Base-by-base conservation (phyloP, 2,113 vertebrate genomes). In the Balaeniceps rex region DNA sequence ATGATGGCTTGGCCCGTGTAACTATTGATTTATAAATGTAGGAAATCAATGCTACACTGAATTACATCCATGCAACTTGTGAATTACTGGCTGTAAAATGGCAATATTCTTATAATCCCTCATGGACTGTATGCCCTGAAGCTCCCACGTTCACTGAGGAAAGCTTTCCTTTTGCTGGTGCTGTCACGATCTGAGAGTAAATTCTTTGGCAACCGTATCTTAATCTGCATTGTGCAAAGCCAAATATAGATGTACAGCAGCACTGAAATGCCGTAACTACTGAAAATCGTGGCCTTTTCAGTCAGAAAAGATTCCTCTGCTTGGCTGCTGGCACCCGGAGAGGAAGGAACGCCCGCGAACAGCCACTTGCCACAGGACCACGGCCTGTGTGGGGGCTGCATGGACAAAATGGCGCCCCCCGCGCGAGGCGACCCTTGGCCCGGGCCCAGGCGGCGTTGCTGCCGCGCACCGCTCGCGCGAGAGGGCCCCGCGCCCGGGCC, bases 321-420 rank as follows among this genome's bases (percentile, higher is more conserved):
- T 4, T 2, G 16, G 15, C 38, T 3, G 40, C 47, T 2, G 9
- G 16, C 29, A 8, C 26, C 22, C 1, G 1, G 9, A 5, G 6
- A 1, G 11, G 6, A 7, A 6, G 3, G 7, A 7, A 7, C 19
- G 6, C 11, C 34, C 9, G 5, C 10, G 1, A 3, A 7, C 7
- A 5, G 9, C 68, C 58, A 2, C 25, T 2, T 1, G 4, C 64
- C 52, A 4, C 44, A 7, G 10, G 2, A 4, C 8, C 11, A 8
- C 34, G 0, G 5, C 2, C 24, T 1, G 6, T 2, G 3, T 2
- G 6, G 21, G 12, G 4, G 4, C 21, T 2, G 4, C 42, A 4
- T 5, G 3, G 3, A 7, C 88, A 75, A 64, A 16, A 91, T 44
- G 74, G 69, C 51, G 34, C 23, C 14, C 4, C 38, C 68, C 9